phyloP scores from a whole-genome alignment of 2,113 vertebrate species.

The Forbesichthys papilliferus region DNA sequence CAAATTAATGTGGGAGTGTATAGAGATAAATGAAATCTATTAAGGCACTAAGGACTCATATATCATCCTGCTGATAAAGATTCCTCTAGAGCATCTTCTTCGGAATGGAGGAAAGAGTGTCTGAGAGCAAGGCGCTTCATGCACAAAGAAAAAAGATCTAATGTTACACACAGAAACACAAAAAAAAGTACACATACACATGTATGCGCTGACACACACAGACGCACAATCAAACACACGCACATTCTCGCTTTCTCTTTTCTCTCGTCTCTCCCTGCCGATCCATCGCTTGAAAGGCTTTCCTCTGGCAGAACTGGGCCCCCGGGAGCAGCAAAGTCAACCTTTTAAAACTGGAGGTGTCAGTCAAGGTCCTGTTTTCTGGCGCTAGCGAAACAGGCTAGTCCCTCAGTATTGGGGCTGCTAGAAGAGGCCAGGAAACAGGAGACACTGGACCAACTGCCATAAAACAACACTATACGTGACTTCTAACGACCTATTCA shows the following conservation, averaged over 20 bases:
- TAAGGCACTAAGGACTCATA: constrained; percentile 74
- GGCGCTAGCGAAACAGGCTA: constrained; percentile 50
- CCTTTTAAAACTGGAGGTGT: constrained; percentile 71
- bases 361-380: constrained; percentile 64
- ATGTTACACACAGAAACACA: neutral
- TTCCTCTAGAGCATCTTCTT: constrained; percentile 57
- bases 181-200: constrained; percentile 23
- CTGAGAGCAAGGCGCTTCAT: constrained; percentile 23
- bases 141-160: constrained; percentile 8
- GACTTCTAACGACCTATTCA: constrained; percentile 32
- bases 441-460: constrained; percentile 43
- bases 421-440: constrained; percentile 57
- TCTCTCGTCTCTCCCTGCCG: constrained; percentile 36
- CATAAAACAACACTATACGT: constrained; percentile 45
- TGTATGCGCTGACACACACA: constrained; percentile 23
- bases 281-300: constrained; percentile 64
- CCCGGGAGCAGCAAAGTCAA: constrained; percentile 66
- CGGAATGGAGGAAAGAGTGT: constrained; percentile 28
- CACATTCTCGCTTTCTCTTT: neutral
- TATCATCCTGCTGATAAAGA: constrained; percentile 70
- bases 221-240: constrained; percentile 18
- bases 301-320: constrained; percentile 62
- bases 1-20: constrained; percentile 73
- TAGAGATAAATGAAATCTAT: constrained; percentile 76
- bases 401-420: constrained; percentile 42